Percentiles rank a stretch among this genome's conserved stretches.
These are phyloP conservation scores for Ceratina australensis DNA, from an alignment of 1,140 invertebrate species.

Conservation along the genomic window DNA sequence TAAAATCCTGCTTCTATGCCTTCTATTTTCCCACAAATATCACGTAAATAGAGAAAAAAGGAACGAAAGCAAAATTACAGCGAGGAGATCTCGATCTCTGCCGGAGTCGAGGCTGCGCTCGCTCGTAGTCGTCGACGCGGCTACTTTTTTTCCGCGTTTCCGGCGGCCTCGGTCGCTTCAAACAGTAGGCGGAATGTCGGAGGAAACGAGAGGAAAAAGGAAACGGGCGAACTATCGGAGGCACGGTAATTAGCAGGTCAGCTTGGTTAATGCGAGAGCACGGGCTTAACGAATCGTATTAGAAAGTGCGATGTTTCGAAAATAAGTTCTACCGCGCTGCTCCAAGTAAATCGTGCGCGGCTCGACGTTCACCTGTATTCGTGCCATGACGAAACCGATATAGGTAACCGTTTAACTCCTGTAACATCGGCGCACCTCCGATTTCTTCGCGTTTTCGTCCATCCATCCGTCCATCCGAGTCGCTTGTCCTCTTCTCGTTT, in stretches of 20 bases:
- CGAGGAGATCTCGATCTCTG: background rate
- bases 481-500: too few species aligned
- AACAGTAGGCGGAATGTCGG: slow-evolving; percentile 17
- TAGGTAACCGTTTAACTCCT: too few species aligned
- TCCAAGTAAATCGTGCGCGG: slow-evolving; percentile 34
- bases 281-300: slow-evolving; percentile 61
- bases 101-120: background rate
- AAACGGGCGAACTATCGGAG: slow-evolving; percentile 50
- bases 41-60: too few species aligned
- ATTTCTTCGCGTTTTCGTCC: background rate
- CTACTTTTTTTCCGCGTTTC: slow-evolving; percentile 31
- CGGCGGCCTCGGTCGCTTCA: slow-evolving; percentile 4
- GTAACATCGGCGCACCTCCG: too few species aligned
- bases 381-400: background rate
- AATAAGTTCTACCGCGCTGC: slow-evolving; percentile 47
- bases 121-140: slow-evolving; percentile 27
- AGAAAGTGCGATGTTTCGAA: slow-evolving; percentile 43
- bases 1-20: background rate
- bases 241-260: slow-evolving; percentile 57
- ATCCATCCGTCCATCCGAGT: background rate
- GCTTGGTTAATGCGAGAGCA: slow-evolving; percentile 56
- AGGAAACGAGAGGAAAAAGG: slow-evolving; percentile 37
- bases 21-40: too few species aligned
- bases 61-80: background rate
- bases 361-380: slow-evolving; percentile 23